phyloP scores from a whole-genome alignment of 2,797 vertebrate species.

The Ceryle rudis region DNA sequence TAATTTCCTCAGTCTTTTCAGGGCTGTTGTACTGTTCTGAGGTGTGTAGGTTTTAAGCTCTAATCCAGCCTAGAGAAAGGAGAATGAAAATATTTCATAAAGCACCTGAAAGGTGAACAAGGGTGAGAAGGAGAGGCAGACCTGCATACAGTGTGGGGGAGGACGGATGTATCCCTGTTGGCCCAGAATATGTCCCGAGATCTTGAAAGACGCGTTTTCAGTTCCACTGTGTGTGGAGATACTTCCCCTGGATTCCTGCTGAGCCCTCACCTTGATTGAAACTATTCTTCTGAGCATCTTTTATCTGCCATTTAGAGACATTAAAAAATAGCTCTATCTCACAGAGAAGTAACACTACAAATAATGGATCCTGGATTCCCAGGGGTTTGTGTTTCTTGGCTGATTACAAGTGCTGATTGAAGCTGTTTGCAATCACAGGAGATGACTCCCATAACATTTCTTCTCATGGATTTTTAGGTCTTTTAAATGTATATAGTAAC shows the following conservation, averaged over 20 bases:
- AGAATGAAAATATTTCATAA: background rate
- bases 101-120: background rate
- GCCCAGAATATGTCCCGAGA: background rate
- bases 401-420: constrained; percentile 15
- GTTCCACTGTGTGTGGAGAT: fast-evolving
- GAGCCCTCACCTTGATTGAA: background rate
- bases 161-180: background rate
- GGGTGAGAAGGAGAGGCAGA: background rate
- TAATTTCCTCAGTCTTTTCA: constrained; percentile 48
- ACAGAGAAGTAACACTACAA: constrained; percentile 34
- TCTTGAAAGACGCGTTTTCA: background rate
- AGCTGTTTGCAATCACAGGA: background rate
- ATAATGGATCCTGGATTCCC: constrained; percentile 42
- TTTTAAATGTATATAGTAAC: background rate
- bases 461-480: background rate
- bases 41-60: background rate
- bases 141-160: background rate
- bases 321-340: constrained; percentile 10
- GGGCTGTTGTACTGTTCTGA: constrained; percentile 14
- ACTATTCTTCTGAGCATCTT: background rate
- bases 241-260: background rate
- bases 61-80: constrained; percentile 10
- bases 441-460: background rate
- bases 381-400: constrained; percentile 22
- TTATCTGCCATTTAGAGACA: constrained; percentile 5